Conservation (phyloP, 2,113 vertebrate genomes). For the Anguilla rostrata region DNA sequence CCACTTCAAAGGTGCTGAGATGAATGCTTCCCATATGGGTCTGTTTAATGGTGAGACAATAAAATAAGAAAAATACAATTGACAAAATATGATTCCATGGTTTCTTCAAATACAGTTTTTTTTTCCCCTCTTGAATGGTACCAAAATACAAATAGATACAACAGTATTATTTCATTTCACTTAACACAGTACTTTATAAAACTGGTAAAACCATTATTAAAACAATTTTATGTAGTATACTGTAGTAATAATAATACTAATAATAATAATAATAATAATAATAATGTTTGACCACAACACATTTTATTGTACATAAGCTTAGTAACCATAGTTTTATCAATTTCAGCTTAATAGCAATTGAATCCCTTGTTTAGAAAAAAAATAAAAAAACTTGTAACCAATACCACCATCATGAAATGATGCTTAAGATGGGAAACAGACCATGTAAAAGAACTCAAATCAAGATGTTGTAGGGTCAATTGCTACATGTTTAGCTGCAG, state of each 20-base stretch:
- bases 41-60: conserved; percentile 72
- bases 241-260: no score
- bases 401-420: neutral
- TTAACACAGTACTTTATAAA: no score
- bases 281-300: no score
- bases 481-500: no score
- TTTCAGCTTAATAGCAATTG: neutral
- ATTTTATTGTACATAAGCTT: neutral
- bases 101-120: neutral
- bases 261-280: no score
- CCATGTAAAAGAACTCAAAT: neutral
- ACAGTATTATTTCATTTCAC: no score
- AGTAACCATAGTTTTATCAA: neutral
- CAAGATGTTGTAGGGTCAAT: neutral
- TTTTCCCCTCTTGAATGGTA: no score
- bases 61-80: conserved; percentile 7
- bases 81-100: neutral
- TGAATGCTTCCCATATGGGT: conserved; percentile 76
- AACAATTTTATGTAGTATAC: no score
- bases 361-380: no score
- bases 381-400: neutral
- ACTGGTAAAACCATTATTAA: no score
- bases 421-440: neutral
- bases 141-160: no score
- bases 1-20: conserved; percentile 78